A percentile compares a stretch with the other conserved stretches of the same genome.
These are phyloP conservation scores for Lydus trimaculatus DNA, from an alignment of 2,888 invertebrate species.

Conservation along the genomic window DNA sequence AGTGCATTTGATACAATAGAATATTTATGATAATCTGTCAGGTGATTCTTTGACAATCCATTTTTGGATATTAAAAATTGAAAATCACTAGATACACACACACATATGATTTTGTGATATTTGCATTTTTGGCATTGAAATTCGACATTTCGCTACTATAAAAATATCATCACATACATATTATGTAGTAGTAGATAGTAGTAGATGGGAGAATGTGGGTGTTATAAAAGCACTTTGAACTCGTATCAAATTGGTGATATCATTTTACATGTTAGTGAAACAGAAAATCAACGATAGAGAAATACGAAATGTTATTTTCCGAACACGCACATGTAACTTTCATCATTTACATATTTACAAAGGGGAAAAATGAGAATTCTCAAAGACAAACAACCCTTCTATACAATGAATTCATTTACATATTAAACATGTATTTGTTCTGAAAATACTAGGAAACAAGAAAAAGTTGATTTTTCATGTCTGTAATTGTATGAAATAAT, in stretches of 20 bases:
- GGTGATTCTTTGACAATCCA: constrained; percentile 10
- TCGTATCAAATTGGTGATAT: constrained; percentile 6
- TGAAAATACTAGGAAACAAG: not conserved
- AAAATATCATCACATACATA: not conserved
- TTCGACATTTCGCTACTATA: not conserved
- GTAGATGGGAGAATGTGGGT: not conserved
- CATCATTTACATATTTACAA: constrained; percentile 6
- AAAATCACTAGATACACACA: not conserved
- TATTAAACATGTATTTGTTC: not conserved
- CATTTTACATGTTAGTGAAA: constrained; percentile 11
- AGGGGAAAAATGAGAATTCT: not conserved
- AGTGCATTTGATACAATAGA: constrained; percentile 13
- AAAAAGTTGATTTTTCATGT: not conserved
- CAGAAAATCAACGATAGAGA: not conserved
- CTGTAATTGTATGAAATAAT: not conserved
- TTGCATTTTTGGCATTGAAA: not conserved
- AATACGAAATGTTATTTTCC: not conserved
- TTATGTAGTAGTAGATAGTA: not conserved
- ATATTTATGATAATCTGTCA: constrained; percentile 10
- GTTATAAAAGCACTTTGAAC: constrained; percentile 15
- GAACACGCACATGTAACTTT: not conserved
- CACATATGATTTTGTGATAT: not conserved
- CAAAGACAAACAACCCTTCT: constrained; percentile 1
- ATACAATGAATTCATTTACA: not conserved
- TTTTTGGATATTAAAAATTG: not conserved